Conservation (phyloP, 2,113 vertebrate genomes). For the Tinamus guttatus region DNA sequence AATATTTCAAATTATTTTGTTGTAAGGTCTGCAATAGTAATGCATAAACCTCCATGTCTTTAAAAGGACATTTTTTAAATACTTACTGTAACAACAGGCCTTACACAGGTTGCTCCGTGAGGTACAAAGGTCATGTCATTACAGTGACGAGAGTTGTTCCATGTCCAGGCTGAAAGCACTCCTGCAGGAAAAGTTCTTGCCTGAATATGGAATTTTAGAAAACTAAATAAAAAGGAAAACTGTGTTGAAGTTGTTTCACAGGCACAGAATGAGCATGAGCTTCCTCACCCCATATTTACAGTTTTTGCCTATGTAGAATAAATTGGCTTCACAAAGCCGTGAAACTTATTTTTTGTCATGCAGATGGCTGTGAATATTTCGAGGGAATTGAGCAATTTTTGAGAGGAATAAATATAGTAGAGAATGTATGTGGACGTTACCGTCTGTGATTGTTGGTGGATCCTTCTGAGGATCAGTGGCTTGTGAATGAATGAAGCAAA, state of each 20-base stretch:
- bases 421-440: fast-evolving
- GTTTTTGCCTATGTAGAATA: not conserved
- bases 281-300: not conserved
- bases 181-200: not conserved
- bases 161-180: not conserved
- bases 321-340: not conserved
- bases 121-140: not conserved
- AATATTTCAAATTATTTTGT: not conserved
- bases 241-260: not conserved
- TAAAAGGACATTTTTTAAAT: not conserved
- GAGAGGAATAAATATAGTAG: not conserved
- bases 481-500: not conserved
- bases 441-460: not conserved
- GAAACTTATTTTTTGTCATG: not conserved
- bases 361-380: fast-evolving
- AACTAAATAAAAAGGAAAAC: not conserved
- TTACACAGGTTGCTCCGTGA: not conserved
- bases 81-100: not conserved
- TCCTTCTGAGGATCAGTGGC: not conserved
- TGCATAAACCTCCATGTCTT: not conserved
- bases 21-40: not conserved
- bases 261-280: fast-evolving
- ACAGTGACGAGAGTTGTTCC: not conserved
- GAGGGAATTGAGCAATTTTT: not conserved
- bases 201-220: not conserved